These are phyloP conservation scores for Euspilapteryx auroguttella DNA, from an alignment of 2,888 invertebrate species.

Conservation along the genomic window DNA sequence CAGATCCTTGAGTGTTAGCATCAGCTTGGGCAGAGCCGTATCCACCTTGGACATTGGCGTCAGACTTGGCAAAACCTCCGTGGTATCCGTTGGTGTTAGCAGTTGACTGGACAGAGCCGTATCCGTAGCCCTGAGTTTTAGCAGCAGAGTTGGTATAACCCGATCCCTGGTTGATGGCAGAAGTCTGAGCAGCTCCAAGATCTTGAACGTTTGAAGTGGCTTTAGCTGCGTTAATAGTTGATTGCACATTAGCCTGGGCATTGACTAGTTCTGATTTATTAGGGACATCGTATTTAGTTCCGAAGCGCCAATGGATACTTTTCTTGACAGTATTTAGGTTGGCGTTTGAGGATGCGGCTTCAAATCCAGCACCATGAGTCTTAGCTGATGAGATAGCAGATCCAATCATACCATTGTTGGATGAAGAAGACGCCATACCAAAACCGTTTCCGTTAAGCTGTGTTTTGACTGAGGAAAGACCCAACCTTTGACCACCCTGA, in stretches of 20 bases:
- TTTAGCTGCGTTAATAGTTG: constrained; percentile 7
- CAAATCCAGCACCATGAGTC: constrained; percentile 20
- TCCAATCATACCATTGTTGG: background rate
- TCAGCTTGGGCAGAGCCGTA: constrained; percentile 15
- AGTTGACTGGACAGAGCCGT: constrained; percentile 11
- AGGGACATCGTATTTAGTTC: background rate
- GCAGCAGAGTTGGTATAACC: background rate
- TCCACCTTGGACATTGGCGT: constrained; percentile 15
- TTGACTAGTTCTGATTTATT: background rate
- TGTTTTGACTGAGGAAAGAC: too few species aligned
- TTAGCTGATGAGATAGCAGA: constrained; percentile 27
- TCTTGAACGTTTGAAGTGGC: too few species aligned
- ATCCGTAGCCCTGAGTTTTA: constrained; percentile 5
- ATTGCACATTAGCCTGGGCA: constrained; percentile 9
- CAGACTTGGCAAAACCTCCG: constrained; percentile 14
- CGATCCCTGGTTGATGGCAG: constrained; percentile 22
- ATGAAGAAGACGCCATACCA: background rate
- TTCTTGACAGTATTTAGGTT: constrained; percentile 9
- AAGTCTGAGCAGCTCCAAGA: constrained; percentile 17
- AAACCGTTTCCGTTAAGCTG: background rate
- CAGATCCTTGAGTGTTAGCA: constrained; percentile 18
- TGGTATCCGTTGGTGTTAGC: constrained; percentile 7
- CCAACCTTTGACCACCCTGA: too few species aligned
- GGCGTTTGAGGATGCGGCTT: constrained; percentile 26
- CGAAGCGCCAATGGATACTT: background rate